Evolutionary conservation across 2,888 invertebrate species (phyloP).

Genomic region (Ectemnius cavifrons): DNA sequence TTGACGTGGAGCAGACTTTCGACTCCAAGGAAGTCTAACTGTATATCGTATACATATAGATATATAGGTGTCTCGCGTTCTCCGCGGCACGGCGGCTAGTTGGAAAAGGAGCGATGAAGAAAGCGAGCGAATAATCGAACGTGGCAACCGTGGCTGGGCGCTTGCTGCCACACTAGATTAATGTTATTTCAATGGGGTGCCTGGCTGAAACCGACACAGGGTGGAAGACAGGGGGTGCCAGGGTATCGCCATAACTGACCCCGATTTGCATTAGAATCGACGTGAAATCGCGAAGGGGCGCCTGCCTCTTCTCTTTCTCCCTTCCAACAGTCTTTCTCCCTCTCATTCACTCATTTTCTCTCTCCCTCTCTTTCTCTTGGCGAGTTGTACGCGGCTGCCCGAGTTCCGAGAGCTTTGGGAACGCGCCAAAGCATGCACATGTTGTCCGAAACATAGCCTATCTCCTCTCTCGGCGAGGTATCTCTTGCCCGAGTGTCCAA

Average conservation of each 20-base stretch:
- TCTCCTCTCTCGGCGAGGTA: background rate
- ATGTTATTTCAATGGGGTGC: conserved; percentile 69
- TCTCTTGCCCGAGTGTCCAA: conserved; percentile 15
- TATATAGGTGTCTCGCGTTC: no score
- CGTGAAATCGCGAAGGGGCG: conserved; percentile 58
- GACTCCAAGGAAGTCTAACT: background rate
- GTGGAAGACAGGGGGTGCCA: conserved; percentile 16
- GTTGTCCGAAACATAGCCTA: conserved; percentile 58
- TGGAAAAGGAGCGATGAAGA: background rate
- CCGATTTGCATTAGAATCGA: conserved; percentile 71
- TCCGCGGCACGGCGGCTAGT: no score
- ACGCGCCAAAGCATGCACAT: conserved; percentile 65
- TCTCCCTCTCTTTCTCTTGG: no score
- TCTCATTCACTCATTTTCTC: no score
- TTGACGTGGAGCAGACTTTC: conserved; percentile 37
- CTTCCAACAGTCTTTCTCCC: no score
- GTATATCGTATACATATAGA: no score
- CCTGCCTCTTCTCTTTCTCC: no score
- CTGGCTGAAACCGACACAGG: no score
- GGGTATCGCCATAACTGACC: conserved; percentile 67
- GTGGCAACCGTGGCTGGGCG: conserved; percentile 62
- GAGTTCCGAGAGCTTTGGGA: conserved; percentile 53
- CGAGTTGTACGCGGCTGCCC: background rate
- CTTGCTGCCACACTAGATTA: conserved; percentile 70
- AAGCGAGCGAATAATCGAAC: conserved; percentile 59